These are phyloP conservation scores for Arge pagana DNA, from an alignment of 2,888 invertebrate genomes.

Conservation along the genomic window DNA sequence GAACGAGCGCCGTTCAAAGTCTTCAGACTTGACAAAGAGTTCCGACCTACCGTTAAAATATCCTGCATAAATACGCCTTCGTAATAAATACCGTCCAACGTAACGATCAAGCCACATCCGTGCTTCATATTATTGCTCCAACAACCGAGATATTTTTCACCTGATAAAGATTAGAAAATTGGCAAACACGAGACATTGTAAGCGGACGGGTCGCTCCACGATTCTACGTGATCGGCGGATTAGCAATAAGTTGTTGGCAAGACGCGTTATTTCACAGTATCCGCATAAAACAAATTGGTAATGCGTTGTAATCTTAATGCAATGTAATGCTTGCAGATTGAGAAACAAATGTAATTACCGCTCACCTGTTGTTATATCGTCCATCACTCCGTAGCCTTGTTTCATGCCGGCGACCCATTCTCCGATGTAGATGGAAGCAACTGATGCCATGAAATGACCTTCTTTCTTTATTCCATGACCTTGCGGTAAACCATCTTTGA, in stretches of 20 bases:
- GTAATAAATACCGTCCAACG: slow-evolving; percentile 88
- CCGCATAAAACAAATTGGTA: too few relatives aligned
- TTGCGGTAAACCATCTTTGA: slow-evolving; percentile 80
- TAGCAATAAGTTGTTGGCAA: too few relatives aligned
- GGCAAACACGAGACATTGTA: background rate
- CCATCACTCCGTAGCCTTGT: slow-evolving; percentile 88
- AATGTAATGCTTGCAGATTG: too few relatives aligned
- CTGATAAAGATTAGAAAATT: slow-evolving; percentile 45
- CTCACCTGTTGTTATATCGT: slow-evolving; percentile 76
- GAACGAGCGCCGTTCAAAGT: background rate
- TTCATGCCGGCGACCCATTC: slow-evolving; percentile 80
- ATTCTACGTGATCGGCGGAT: too few relatives aligned
- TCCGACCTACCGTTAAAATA: slow-evolving; percentile 69
- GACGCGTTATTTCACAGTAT: too few relatives aligned
- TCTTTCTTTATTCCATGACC: slow-evolving; percentile 85
- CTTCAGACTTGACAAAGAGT: background rate
- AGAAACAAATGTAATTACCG: background rate
- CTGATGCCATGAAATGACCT: slow-evolving; percentile 75
- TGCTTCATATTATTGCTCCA: slow-evolving; percentile 85
- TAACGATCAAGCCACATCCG: slow-evolving; percentile 85
- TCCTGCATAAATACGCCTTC: slow-evolving; percentile 85
- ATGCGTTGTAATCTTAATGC: too few relatives aligned
- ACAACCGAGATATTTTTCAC: slow-evolving; percentile 88
- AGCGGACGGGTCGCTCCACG: too few relatives aligned
- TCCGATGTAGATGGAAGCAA: slow-evolving; percentile 84